A percentile compares a stretch with the other conserved stretches of the same genome.
phyloP scores from a whole-genome alignment of 1,140 invertebrate species.

The Drosophila rhopaloa region DNA sequence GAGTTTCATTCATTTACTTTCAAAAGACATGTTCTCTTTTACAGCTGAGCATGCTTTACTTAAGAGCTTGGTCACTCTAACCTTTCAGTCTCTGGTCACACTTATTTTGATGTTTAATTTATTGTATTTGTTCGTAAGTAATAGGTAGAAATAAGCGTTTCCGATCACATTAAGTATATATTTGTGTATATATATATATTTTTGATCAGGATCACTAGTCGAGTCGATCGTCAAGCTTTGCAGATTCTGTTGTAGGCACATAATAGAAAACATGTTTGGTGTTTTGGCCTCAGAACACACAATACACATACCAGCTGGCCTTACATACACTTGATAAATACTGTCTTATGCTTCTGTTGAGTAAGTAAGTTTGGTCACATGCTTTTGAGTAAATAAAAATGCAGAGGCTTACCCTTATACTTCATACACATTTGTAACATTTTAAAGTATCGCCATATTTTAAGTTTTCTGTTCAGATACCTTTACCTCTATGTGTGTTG shows the following conservation, averaged over 20 bases:
- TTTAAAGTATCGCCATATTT: conserved; percentile 10
- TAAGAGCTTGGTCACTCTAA: not conserved
- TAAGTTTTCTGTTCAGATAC: not conserved
- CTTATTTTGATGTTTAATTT: no score
- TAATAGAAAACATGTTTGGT: no score
- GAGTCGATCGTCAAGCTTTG: no score
- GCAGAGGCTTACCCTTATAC: no score
- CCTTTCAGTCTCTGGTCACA: not conserved
- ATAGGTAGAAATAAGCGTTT: no score
- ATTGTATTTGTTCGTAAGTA: no score
- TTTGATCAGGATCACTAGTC: no score
- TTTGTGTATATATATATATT: no score
- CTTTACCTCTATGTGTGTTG: not conserved
- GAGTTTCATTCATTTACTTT: not conserved
- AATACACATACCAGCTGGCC: no score
- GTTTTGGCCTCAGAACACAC: no score
- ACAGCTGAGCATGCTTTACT: not conserved
- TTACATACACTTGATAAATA: not conserved
- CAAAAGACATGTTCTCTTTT: not conserved
- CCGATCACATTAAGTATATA: no score
- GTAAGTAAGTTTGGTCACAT: not conserved
- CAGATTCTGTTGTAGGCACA: no score
- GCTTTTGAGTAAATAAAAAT: not conserved
- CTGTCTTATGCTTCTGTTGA: not conserved
- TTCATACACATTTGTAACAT: not conserved